These are phyloP conservation scores for Chrysogorgia sp. DNA, from an alignment of 92 coral and sea anemone genomes.

Conservation along the genomic window DNA sequence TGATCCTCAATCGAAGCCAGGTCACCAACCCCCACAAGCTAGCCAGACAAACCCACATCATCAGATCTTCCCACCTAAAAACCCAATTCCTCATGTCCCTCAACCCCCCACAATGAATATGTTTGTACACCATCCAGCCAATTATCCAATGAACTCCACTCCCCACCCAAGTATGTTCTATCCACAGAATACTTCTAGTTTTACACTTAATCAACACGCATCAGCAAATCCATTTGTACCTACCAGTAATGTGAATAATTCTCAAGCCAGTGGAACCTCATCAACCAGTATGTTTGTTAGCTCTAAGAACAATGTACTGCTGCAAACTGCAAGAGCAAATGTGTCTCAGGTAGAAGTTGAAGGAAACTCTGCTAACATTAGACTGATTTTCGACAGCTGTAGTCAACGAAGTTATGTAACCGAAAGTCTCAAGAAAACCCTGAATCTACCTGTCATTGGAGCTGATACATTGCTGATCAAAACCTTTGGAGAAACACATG, in stretches of 20 bases:
- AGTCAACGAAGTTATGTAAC: conserved; percentile 50
- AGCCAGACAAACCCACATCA: conserved; percentile 5
- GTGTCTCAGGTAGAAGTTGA: conserved; percentile 17
- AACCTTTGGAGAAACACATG: conserved; percentile 49
- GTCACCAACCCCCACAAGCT: background rate
- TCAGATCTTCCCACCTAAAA: background rate
- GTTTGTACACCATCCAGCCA: conserved; percentile 25
- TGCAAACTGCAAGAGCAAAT: too few relatives aligned
- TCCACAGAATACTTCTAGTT: background rate
- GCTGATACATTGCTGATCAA: conserved; percentile 46
- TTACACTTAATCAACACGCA: background rate
- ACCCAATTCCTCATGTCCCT: conserved; percentile 2
- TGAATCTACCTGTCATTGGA: conserved; percentile 26
- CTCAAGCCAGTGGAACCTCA: conserved; percentile 36
- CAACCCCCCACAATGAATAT: conserved; percentile 25
- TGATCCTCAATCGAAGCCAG: background rate
- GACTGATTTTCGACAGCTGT: conserved; percentile 48
- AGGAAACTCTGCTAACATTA: conserved; percentile 9
- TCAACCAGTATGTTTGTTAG: background rate
- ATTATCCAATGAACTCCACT: background rate
- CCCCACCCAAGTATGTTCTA: conserved; percentile 1
- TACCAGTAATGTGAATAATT: background rate
- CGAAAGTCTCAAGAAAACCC: background rate
- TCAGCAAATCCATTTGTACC: conserved; percentile 2
- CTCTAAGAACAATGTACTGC: conserved; percentile 39